Evolutionary conservation across 53 echinoderm and acorn worm genomes (phyloP).

Genomic region (Astropecten irregularis): DNA sequence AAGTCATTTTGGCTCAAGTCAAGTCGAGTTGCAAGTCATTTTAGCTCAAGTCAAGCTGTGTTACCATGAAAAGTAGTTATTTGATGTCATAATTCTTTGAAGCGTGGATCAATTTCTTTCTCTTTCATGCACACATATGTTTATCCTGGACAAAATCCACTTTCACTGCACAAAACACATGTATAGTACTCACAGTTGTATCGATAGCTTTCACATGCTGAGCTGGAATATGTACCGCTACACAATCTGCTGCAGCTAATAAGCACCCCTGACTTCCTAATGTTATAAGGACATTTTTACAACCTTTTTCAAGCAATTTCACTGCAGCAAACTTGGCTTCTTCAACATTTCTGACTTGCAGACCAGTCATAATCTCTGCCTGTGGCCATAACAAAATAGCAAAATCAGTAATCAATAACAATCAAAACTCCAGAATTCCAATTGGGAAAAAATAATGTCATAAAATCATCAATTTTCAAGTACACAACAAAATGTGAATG

Average conservation of each 20-base stretch:
- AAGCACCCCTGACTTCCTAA: conserved; percentile 82
- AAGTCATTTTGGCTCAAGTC: too few species aligned
- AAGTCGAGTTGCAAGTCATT: too few species aligned
- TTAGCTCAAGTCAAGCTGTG: too few species aligned
- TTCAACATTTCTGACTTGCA: conserved; percentile 80
- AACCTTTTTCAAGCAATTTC: conserved; percentile 76
- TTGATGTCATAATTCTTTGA: not conserved
- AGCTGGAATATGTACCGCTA: conserved; percentile 77
- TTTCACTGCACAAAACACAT: too few species aligned
- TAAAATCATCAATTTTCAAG: too few species aligned
- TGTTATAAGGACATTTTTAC: conserved; percentile 85
- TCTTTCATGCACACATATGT: not conserved
- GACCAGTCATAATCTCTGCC: conserved; percentile 80
- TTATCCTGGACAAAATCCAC: too few species aligned
- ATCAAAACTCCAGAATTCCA: too few species aligned
- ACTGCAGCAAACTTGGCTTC: conserved; percentile 79
- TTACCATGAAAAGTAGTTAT: too few species aligned
- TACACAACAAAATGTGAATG: too few species aligned
- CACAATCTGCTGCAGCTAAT: conserved; percentile 57
- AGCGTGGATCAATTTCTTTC: not conserved
- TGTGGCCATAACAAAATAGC: too few species aligned
- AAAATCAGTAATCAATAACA: too few species aligned
- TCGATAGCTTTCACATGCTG: conserved; percentile 67
- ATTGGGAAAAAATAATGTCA: too few species aligned
- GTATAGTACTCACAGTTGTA: conserved; percentile 78